These are phyloP conservation scores for Choristoneura fumiferana DNA, from an alignment of 1,140 invertebrate species.

Conservation along the genomic window DNA sequence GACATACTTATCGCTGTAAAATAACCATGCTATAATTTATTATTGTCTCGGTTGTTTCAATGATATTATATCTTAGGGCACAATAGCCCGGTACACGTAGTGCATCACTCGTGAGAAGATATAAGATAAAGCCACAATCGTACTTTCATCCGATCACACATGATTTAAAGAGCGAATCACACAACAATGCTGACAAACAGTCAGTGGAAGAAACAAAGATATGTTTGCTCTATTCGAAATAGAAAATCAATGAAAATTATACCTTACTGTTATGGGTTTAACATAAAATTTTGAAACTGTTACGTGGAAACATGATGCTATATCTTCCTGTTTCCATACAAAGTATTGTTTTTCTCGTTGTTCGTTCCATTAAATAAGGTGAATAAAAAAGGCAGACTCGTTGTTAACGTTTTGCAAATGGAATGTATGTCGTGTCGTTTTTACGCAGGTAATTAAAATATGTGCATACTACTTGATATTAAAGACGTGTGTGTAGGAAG, in stretches of 20 bases:
- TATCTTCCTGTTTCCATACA: slow-evolving; percentile 12
- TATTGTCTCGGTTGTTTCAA: slow-evolving; percentile 4
- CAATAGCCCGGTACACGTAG: slow-evolving; percentile 41
- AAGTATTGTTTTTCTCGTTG: neutral
- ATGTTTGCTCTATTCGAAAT: slow-evolving; percentile 2
- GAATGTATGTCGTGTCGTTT: no score
- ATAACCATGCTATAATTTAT: neutral
- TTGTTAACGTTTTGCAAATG: no score
- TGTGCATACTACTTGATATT: no score
- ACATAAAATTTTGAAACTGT: neutral
- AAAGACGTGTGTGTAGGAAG: no score
- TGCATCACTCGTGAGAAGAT: slow-evolving; percentile 61
- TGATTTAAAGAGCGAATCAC: slow-evolving; percentile 60
- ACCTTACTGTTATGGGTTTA: neutral
- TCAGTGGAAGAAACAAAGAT: slow-evolving; percentile 44
- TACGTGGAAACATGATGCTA: neutral
- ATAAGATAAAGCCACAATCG: slow-evolving; percentile 50
- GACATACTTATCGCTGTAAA: slow-evolving; percentile 8
- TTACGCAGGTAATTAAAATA: no score
- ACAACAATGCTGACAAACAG: slow-evolving; percentile 52
- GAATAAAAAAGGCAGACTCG: neutral
- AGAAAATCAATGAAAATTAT: neutral
- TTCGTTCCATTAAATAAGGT: slow-evolving; percentile 7
- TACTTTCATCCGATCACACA: slow-evolving; percentile 68
- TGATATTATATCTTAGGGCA: slow-evolving; percentile 24